phyloP scores from a whole-genome alignment of 1,140 invertebrate species.

The Propsilocerus akamusi region DNA sequence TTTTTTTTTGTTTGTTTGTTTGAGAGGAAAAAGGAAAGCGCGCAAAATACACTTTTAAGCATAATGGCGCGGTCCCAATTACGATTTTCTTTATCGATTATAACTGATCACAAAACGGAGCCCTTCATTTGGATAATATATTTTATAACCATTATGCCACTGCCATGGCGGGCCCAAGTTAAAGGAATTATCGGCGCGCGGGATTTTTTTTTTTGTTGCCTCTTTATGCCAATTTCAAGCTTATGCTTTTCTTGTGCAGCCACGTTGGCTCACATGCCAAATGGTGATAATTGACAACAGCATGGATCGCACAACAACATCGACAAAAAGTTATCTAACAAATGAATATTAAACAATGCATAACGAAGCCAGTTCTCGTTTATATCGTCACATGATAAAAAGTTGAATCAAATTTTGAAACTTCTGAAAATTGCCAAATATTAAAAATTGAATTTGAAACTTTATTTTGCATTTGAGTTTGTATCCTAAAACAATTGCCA shows the following conservation, averaged over 20 bases:
- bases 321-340: slow-evolving; percentile 1
- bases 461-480: too few species aligned
- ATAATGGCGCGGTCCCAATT: neutral
- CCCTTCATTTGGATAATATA: neutral
- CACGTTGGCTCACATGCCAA: neutral
- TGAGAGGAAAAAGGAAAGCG: too few species aligned
- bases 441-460: too few species aligned
- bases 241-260: neutral
- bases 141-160: slow-evolving; percentile 1
- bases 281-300: neutral
- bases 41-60: neutral
- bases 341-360: slow-evolving; percentile 3
- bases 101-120: slow-evolving; percentile 2
- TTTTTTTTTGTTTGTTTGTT: too few species aligned
- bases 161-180: neutral
- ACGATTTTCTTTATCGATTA: slow-evolving; percentile 2
- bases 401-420: too few species aligned
- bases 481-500: too few species aligned
- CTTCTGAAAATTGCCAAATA: too few species aligned
- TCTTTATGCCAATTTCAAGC: neutral
- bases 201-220: neutral
- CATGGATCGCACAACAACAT: too few species aligned
- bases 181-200: neutral
- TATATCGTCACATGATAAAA: too few species aligned
- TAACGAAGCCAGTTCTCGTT: too few species aligned